Base-by-base conservation (phyloP, 2,888 invertebrate species). In the Drosophila falleni region DNA sequence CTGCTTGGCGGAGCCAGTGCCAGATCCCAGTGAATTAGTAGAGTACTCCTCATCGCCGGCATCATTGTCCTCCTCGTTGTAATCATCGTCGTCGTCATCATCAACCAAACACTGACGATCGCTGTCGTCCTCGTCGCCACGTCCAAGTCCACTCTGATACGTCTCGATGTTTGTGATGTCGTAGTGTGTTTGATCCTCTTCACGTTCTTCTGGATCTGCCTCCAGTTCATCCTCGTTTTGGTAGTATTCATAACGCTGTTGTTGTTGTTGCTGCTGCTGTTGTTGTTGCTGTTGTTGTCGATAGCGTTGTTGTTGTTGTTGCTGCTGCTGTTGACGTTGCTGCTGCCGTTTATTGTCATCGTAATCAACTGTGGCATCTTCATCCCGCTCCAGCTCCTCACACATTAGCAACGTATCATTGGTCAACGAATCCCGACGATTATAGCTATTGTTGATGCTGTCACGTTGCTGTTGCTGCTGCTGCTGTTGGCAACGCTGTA, bases 361-460 rank as follows among this genome's bases (percentile, higher is more conserved):
- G n/a, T 79, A 87, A 8, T 85, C 87, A 1, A 70, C 78, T n/a
- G 70, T 72, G 37, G 63, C 80, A 67, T 87, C 86, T 50, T 86
- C 91, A 79, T 92, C 92, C 10, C 87, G 81, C 71, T 91, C 91
- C 61, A 92, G 73, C 62, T 92, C 92, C 63, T 92, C 92, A 61
- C 92, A 91, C 75, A 91, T 69, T 31, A 90, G 68, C 54, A 92
- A 63, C 8, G 92, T 92, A 55, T 92, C 92, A 62, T 92, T 91
- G 56, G 91, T 92, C 33, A 91, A 71, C 41, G 92, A 92, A 59
- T 92, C 92, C 63, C 91, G 89, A 54, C 92, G 84, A 74, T 92
- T 92, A 66, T 91, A 91, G 65, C 90, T 92, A 58, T 92, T 92
- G 61, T 92, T 92, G 56, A 91, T 91, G 83, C 91, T 91, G 73